Base-by-base conservation (phyloP, 2,888 invertebrate species). In the Platycheirus albimanus region DNA sequence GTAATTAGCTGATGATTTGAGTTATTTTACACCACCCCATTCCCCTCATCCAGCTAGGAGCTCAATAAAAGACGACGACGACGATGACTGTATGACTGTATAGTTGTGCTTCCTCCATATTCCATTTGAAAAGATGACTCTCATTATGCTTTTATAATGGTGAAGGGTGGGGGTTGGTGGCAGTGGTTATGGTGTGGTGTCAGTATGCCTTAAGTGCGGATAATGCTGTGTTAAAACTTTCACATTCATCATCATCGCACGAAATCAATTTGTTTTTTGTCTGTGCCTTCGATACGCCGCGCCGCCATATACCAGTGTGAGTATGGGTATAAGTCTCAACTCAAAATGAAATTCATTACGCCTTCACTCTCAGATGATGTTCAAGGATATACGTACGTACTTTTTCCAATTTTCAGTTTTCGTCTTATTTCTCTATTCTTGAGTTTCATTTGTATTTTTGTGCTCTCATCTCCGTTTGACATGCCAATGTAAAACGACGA, bases 1-100 rank as follows among this genome's bases (percentile, higher is more conserved):
- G 67, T 67, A 81, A 72, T 77, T 77, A 77, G 81, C 77, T 77
- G 66, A 67, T 77, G 52, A 71, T 76, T 81, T 77, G 28, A 19
- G 47, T 56, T 54, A 56, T 41, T 45, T 51, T 58, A 45, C 19
- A 61, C 45, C 58, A 24, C n/a, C 11, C 43, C 20, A n/a, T n/a
- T n/a, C n/a, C n/a, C n/a, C n/a, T n/a, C n/a, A n/a, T n/a, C n/a
- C n/a, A n/a, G n/a, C n/a, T n/a, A n/a, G n/a, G n/a, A 43, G 43
- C 45, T 41, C 13, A 58, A n/a, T n/a, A n/a, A n/a, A 38, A 24
- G 24, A 43, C 45, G 45, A 61, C 30, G 0, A 7, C n/a, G n/a
- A 33, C 30, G 61, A 41, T n/a, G 30, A 58, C 28, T 24, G n/a
- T n/a, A n/a, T n/a, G n/a, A n/a, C n/a, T n/a, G n/a, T n/a, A n/a